Evolutionary conservation across 2,113 vertebrate genomes (phyloP).

Genomic region (Oryzias javanicus): DNA sequence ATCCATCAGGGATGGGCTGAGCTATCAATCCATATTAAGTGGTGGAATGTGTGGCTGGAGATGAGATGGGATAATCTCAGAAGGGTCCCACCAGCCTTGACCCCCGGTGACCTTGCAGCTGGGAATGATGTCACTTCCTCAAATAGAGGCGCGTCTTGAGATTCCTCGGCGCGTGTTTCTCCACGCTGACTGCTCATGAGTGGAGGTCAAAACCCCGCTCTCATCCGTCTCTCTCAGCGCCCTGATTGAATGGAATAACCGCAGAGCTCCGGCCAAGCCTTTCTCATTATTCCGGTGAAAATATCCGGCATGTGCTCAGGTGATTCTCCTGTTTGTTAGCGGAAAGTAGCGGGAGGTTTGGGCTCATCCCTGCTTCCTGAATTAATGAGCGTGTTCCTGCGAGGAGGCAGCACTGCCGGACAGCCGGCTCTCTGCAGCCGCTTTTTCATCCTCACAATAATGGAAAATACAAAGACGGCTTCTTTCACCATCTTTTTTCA

Average conservation of each 20-base stretch:
- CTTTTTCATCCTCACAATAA: slow-evolving; percentile 48
- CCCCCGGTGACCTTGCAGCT: slow-evolving; percentile 48
- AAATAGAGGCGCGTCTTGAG: slow-evolving; percentile 56
- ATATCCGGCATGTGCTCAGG: slow-evolving; percentile 38
- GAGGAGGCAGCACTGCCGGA: slow-evolving; percentile 26
- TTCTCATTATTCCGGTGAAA: slow-evolving; percentile 31
- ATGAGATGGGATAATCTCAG: slow-evolving; percentile 46
- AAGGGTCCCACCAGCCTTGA: slow-evolving; percentile 59
- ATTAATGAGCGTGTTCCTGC: slow-evolving; percentile 44
- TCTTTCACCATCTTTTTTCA: slow-evolving; percentile 16
- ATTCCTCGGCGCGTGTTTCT: slow-evolving; percentile 17
- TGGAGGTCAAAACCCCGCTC: slow-evolving; percentile 69
- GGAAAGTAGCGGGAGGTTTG: slow-evolving; percentile 37
- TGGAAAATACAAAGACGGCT: slow-evolving; percentile 30
- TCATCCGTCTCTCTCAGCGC: slow-evolving; percentile 64
- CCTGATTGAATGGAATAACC: slow-evolving; percentile 64
- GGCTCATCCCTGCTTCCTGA: slow-evolving; percentile 36
- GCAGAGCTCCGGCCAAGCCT: slow-evolving; percentile 17
- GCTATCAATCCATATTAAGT: slow-evolving; percentile 53
- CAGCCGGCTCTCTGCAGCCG: slow-evolving; percentile 24
- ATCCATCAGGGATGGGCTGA: slow-evolving; percentile 67
- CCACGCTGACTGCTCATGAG: slow-evolving; percentile 54
- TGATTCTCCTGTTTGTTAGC: slow-evolving; percentile 44
- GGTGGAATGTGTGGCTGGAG: not conserved
- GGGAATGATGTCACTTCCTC: slow-evolving; percentile 72